A percentile compares a stretch with the other conserved stretches of the same genome.
phyloP scores from a whole-genome alignment of 2,888 invertebrate genomes.

The Ophioninae sp. region DNA sequence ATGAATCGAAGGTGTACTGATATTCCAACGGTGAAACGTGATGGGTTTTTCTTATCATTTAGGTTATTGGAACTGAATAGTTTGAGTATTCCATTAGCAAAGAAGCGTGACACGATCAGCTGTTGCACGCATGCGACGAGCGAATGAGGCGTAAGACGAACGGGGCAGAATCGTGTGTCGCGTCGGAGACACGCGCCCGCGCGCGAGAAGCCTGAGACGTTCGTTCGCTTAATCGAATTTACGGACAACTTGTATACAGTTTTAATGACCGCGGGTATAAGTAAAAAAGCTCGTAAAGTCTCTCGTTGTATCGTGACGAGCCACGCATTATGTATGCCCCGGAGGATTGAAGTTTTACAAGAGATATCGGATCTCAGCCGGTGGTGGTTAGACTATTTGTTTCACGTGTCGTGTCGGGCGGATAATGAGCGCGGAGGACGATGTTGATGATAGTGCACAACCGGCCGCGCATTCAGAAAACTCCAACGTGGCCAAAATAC shows the following conservation, averaged over 20 bases:
- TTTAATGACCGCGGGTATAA: slow-evolving; percentile 8
- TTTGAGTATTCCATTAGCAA: not conserved
- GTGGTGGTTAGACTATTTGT: slow-evolving; percentile 2
- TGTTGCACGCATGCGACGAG: slow-evolving; percentile 3
- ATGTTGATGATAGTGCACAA: slow-evolving; percentile 72
- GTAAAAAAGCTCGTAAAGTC: not conserved
- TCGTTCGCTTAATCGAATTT: slow-evolving; percentile 44
- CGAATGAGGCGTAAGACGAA: not conserved
- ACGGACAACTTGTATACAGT: slow-evolving; percentile 19
- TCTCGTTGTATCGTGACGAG: not conserved
- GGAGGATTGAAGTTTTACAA: slow-evolving; percentile 6
- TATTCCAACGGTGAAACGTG: too few relatives aligned
- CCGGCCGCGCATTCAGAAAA: slow-evolving; percentile 68
- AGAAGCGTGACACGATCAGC: slow-evolving; percentile 13
- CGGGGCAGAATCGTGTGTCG: slow-evolving; percentile 1
- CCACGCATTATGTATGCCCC: slow-evolving; percentile 13
- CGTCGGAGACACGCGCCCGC: slow-evolving; percentile 21
- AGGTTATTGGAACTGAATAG: not conserved
- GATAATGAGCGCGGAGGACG: slow-evolving; percentile 76
- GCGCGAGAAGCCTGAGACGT: slow-evolving; percentile 39
- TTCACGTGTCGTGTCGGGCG: slow-evolving; percentile 51
- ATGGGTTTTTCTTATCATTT: not conserved
- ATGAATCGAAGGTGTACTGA: too few relatives aligned
- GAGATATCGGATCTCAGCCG: not conserved
- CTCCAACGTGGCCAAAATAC: slow-evolving; percentile 75